phyloP scores from a whole-genome alignment of 2,888 invertebrate species.

The Apoderus coryli region DNA sequence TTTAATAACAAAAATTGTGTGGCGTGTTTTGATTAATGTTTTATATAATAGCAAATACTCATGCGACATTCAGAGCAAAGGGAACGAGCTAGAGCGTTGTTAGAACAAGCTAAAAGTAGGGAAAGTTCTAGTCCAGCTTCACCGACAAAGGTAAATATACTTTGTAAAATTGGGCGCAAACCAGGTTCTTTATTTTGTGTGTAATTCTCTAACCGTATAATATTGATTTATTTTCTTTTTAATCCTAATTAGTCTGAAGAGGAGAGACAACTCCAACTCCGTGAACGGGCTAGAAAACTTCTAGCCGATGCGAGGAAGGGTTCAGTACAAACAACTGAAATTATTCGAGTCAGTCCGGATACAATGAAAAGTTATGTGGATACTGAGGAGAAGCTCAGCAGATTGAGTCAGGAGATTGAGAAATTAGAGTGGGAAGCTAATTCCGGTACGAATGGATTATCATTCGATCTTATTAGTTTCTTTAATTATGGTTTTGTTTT shows the following conservation, averaged over 20 bases:
- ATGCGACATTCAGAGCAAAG: slow-evolving; percentile 73
- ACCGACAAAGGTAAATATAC: slow-evolving; percentile 32
- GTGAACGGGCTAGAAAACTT: slow-evolving; percentile 77
- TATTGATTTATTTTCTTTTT: no score
- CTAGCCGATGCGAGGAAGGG: slow-evolving; percentile 74
- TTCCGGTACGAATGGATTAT: slow-evolving; percentile 18
- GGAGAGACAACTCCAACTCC: slow-evolving; percentile 70
- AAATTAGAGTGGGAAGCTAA: slow-evolving; percentile 21
- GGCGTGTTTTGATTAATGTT: no score
- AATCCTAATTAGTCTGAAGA: slow-evolving; percentile 51
- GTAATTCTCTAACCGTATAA: no score
- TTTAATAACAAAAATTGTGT: no score
- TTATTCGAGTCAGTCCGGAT: slow-evolving; percentile 29
- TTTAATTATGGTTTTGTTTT: slow-evolving; percentile 10
- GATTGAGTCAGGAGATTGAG: slow-evolving; percentile 17
- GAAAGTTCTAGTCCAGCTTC: slow-evolving; percentile 33
- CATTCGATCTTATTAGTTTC: neutral
- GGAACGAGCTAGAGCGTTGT: slow-evolving; percentile 67
- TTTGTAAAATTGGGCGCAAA: neutral
- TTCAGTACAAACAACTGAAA: slow-evolving; percentile 30
- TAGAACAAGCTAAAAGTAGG: slow-evolving; percentile 57
- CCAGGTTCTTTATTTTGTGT: slow-evolving; percentile 3
- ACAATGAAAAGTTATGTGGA: slow-evolving; percentile 22
- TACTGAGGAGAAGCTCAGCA: slow-evolving; percentile 21
- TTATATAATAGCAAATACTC: slow-evolving; percentile 58